Conservation (phyloP, 2,888 invertebrate species). For the Pammene aurita region DNA sequence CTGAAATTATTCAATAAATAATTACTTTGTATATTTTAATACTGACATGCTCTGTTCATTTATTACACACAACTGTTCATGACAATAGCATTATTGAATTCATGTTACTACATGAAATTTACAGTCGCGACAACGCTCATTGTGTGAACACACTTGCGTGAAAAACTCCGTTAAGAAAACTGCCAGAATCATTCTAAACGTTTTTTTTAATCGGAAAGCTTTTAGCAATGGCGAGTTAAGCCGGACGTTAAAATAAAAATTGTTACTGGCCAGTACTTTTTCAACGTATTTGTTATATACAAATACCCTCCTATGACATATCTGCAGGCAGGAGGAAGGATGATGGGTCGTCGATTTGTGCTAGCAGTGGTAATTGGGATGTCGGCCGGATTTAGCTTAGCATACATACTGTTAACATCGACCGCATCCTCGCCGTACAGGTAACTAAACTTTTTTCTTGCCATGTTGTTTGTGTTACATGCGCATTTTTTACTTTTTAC, state of each 20-base stretch:
- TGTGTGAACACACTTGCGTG: conserved; percentile 50
- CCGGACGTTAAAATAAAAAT: neutral
- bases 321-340: conserved; percentile 77
- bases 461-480: conserved; percentile 55
- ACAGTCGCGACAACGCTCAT: conserved; percentile 43
- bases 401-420: conserved; percentile 87
- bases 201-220: neutral
- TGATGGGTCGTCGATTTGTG: conserved; percentile 87
- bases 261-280: conserved; percentile 25
- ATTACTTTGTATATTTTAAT: neutral
- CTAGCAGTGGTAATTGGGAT: conserved; percentile 88
- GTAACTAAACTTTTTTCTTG: conserved; percentile 65
- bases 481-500: conserved; percentile 36
- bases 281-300: conserved; percentile 31
- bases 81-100: conserved; percentile 25
- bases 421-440: conserved; percentile 76
- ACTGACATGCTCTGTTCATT: neutral
- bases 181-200: neutral
- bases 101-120: conserved; percentile 31
- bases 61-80: conserved; percentile 23
- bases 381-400: conserved; percentile 89
- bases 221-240: neutral
- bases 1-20: neutral
- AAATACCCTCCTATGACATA: conserved; percentile 38
- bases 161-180: conserved; percentile 34